Evolutionary conservation across 2,888 invertebrate genomes (phyloP).

Genomic region (Carabus problematicus): DNA sequence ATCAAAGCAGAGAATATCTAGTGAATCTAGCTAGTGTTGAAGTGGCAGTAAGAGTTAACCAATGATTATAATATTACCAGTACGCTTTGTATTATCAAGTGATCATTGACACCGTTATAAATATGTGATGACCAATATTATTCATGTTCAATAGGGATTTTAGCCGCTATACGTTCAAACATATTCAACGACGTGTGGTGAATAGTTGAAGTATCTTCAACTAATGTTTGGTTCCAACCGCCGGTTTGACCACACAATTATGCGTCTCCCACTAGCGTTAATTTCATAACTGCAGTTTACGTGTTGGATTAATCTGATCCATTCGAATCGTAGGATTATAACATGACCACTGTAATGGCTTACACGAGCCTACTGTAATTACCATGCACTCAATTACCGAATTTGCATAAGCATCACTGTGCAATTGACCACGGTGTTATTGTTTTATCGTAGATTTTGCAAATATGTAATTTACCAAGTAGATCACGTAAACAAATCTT

Average conservation of each 20-base stretch:
- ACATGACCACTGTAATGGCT: slow-evolving; percentile 9
- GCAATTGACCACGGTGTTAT: too few species aligned
- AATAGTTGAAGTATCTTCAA: too few species aligned
- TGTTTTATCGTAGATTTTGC: too few species aligned
- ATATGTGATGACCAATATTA: background rate
- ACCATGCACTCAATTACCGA: slow-evolving; percentile 9
- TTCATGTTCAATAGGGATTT: too few species aligned
- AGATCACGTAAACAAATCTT: too few species aligned
- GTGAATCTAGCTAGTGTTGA: background rate
- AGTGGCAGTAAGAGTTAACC: background rate
- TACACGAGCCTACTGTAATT: slow-evolving; percentile 1
- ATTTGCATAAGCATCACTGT: background rate
- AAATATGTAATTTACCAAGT: too few species aligned
- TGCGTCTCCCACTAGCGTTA: slow-evolving; percentile 33
- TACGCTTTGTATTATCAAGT: background rate
- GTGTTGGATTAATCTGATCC: slow-evolving; percentile 34
- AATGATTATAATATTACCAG: background rate
- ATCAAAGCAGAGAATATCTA: too few species aligned
- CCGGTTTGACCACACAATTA: background rate
- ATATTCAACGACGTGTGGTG: too few species aligned
- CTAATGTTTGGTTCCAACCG: too few species aligned
- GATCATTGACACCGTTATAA: background rate
- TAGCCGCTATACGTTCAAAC: too few species aligned
- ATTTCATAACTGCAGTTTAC: slow-evolving; percentile 40
- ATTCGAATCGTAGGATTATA: slow-evolving; percentile 32